Conservation (phyloP, 2,113 vertebrate species). For the Vidua macroura region DNA sequence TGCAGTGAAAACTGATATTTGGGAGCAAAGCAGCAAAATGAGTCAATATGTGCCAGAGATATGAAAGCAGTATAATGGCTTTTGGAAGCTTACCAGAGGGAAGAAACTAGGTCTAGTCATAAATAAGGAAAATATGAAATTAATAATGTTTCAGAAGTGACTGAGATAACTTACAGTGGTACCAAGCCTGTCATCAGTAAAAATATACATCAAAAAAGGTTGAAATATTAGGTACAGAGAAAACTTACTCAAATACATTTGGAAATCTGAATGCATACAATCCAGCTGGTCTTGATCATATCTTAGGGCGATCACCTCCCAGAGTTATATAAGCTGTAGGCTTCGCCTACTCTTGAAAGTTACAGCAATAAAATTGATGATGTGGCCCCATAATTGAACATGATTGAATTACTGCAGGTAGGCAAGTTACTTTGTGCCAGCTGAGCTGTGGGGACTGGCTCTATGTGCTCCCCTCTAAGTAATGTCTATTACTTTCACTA, state of each 20-base stretch:
- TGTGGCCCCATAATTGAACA: background rate
- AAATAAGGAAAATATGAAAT: slow-evolving; percentile 42
- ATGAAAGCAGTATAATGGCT: background rate
- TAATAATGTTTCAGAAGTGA: slow-evolving; percentile 32
- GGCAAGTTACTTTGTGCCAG: background rate
- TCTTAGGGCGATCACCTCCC: background rate
- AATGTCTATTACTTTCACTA: background rate
- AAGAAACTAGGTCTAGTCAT: slow-evolving; percentile 7
- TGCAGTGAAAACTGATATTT: background rate
- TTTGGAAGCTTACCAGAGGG: slow-evolving; percentile 37
- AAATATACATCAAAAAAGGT: background rate
- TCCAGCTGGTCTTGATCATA: slow-evolving; percentile 20
- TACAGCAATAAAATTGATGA: slow-evolving; percentile 16
- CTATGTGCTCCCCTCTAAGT: background rate
- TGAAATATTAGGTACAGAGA: slow-evolving; percentile 31
- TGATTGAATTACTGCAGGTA: slow-evolving; percentile 13
- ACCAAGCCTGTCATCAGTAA: slow-evolving; percentile 49
- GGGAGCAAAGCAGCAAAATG: slow-evolving; percentile 1
- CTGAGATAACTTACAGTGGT: slow-evolving; percentile 21
- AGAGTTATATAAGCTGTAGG: background rate
- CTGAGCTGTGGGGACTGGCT: background rate
- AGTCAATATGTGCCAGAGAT: slow-evolving; percentile 36
- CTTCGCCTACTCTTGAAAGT: background rate
- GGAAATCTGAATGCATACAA: slow-evolving; percentile 11
- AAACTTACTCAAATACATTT: background rate